Evolutionary conservation across 2,113 vertebrate genomes (phyloP), one percentile per base, ranked within the genome.

Genomic region (Rhinichthys klamathensis): DNA sequence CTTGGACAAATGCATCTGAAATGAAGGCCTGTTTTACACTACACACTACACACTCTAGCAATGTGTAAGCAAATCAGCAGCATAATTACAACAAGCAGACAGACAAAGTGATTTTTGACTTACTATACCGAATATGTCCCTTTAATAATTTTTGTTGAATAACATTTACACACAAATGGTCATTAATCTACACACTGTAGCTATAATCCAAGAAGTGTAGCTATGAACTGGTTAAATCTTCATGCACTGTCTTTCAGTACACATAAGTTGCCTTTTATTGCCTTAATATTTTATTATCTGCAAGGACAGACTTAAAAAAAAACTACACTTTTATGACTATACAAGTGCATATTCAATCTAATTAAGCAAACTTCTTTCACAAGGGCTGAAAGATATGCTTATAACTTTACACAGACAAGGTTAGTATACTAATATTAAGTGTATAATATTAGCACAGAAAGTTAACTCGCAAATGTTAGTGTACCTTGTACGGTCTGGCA

Each of bases 401-500:
- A 25, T 73, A 44, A 2, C 21, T 44, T 73, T 44, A 44, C 70
- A 38, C 32, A 21, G 3, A 13, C 21, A 73, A 73, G 23, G 70
- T n/a, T 23, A 15, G 41, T 49, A 6, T 51, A 16, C 49, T 15
- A 4, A 51, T 51, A 16, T 15, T 49, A 49, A 13, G 15, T 51
- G 0, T 51, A 51, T 51, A 51, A 51, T 51, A 51, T 2, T n/a
- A 44, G 69, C 21, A n/a, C 69, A 69, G 35, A 23, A 84, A 7
- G 25, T 21, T 51, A 35, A n/a, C 27, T 65, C 15, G 2, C 27
- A 67, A 18, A 32, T 67, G 65, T 9, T 35, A 38, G 67, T 18
- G 61, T 95, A 94, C 95, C 93, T 87, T 88, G 87, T 38, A 93
- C 81, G 49, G 92, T 87, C 89, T 92, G 88, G 83, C 95, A 87